Evolutionary conservation across 2,888 invertebrate species (phyloP), one percentile per base, ranked within the genome.

Genomic region (Scotopteryx bipunctaria): DNA sequence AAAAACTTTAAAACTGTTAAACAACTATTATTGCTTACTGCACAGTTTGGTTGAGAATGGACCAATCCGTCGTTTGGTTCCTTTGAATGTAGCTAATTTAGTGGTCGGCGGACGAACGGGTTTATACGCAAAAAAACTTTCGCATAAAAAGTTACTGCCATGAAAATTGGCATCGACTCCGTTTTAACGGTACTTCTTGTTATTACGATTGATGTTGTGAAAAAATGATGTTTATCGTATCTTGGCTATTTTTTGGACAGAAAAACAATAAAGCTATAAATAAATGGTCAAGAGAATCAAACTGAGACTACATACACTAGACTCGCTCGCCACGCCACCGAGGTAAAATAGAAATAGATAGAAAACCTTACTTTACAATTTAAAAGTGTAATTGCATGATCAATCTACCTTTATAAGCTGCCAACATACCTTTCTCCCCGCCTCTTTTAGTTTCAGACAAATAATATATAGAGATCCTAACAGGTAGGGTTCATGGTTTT

Each of bases 11-110:
- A n/a, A n/a, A n/a, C n/a, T n/a, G n/a, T n/a, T n/a, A n/a, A n/a
- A n/a, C n/a, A n/a, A n/a, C n/a, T n/a, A n/a, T n/a, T n/a, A n/a
- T n/a, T n/a, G n/a, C 14, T 38, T 41, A 17, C 2, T 31, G 8
- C 13, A 17, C 13, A 27, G 48, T 38, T 19, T 6, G 48, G 54
- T 54, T 13, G 11, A 25, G 54, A 54, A 44, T 31, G 41, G 11
- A 13, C 48, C 44, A 35, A 50, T 38, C 23, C 38, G 45, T 55
- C 41, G 59, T 64, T 66, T 61, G 73, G 76, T 72, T 71, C 71
- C 69, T 77, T 78, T 78, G 80, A 81, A 81, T 77, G 77, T 69
- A 69, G 70, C 74, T 81, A 81, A 81, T 82, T 81, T 80, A 78
- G 72, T 74, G 67, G 66, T 61, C 58, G 41, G 58, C 49, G 60